These are phyloP conservation scores for Vireo altiloquus DNA, from an alignment of 2,113 vertebrate genomes.

Conservation along the genomic window DNA sequence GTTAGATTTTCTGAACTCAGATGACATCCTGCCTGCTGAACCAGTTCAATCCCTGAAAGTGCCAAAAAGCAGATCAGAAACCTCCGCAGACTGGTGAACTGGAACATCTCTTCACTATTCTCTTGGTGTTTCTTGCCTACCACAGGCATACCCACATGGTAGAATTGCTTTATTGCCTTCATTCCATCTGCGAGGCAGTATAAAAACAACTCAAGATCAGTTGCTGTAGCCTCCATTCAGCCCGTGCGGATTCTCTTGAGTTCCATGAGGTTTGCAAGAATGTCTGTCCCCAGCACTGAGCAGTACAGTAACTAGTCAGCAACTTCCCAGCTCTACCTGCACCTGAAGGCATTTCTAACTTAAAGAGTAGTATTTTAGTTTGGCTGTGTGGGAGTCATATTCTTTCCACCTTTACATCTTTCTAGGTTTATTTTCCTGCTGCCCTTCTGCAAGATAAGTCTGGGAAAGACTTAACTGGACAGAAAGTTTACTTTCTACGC, in stretches of 20 bases:
- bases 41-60: not conserved
- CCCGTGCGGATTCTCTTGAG: not conserved
- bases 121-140: not conserved
- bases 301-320: not conserved
- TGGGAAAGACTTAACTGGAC: not conserved
- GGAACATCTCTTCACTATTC: not conserved
- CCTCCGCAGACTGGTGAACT: not conserved
- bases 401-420: not conserved
- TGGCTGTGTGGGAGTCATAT: not conserved
- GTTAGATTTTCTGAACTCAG: not conserved
- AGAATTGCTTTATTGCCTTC: not conserved
- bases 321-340: not conserved
- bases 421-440: not conserved
- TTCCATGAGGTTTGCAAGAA: not conserved
- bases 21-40: not conserved
- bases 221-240: not conserved
- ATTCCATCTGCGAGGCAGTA: not conserved
- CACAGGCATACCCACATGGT: fast-evolving
- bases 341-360: not conserved
- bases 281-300: not conserved
- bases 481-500: not conserved
- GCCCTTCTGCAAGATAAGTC: not conserved
- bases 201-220: not conserved
- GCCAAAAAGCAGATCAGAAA: not conserved
- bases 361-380: not conserved